Base-by-base conservation (phyloP, 2,797 vertebrate genomes). In the Amniataba percoides region DNA sequence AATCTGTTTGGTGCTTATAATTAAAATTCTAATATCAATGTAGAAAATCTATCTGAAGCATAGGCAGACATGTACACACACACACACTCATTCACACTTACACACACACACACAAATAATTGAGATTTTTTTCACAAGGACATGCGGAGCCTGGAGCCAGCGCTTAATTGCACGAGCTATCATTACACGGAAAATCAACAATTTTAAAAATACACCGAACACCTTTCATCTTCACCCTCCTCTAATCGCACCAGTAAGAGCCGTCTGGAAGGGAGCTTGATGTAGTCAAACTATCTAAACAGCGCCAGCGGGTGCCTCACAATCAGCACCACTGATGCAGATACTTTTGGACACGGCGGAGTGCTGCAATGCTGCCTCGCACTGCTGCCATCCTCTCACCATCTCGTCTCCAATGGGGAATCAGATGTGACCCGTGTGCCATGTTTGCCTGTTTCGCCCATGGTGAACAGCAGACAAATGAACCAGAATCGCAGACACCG, bases 161-260 rank as follows among this genome's bases (percentile, higher is more conserved):
- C 55, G 78, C 90, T 95, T 95, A 95, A 95, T 95, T 95, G 94
- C 94, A 88, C 70, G 81, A 92, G 94, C 94, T 94, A 95, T 95
- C 94, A 95, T 96, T 94, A 95, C 92, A 89, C 55, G 88, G 92
- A 95, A 95, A 95, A 94, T 95, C 95, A 94, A 95, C 94, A 94
- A 94, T 95, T 95, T 95, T 94, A 94, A 95, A 96, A 95, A 95
- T 95, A 94, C 93, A 95, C 94, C 69, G 93, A 95, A 92, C 93
- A 94, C 90, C 93, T 95, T 96, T 95, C 93, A 95, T 95, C 92
- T 94, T 91, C 94, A 87, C 78, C 87, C 87, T 84, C 84, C 88
- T 93, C 91, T 95, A 95, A 95, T 94, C 87, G 94, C 88, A 91
- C 89, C 92, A 92, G 93, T 94, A 94, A 94, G 93, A 93, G 91